phyloP scores from a whole-genome alignment of 2,113 vertebrate species.

The Amblyornis subalaris region DNA sequence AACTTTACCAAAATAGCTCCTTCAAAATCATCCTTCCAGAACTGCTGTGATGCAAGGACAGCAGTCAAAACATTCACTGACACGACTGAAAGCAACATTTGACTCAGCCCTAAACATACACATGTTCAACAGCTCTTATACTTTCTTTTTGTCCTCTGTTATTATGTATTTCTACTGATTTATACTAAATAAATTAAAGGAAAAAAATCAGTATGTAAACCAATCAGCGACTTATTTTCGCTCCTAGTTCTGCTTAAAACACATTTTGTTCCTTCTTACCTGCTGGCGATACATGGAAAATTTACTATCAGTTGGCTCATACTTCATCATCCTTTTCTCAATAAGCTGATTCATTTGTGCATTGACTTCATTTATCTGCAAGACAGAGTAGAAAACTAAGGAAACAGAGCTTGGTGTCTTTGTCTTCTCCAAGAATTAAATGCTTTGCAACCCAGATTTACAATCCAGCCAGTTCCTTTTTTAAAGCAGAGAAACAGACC shows the following conservation, averaged over 20 bases:
- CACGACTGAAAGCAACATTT: not conserved
- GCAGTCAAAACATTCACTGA: not conserved
- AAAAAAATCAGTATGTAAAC: not conserved
- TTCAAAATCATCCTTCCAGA: not conserved
- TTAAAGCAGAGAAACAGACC: not conserved
- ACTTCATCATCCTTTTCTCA: slow-evolving; percentile 92
- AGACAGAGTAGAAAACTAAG: slow-evolving; percentile 23
- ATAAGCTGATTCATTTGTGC: slow-evolving; percentile 86
- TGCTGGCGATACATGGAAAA: slow-evolving; percentile 92
- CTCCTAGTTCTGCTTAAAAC: not conserved
- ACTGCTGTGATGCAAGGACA: not conserved
- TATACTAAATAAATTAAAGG: not conserved
- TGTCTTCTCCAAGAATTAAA: slow-evolving; percentile 9
- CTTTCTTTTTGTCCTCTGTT: not conserved
- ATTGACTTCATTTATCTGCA: slow-evolving; percentile 85
- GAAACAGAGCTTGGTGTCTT: not conserved
- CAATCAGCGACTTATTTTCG: not conserved
- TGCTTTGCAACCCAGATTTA: not conserved
- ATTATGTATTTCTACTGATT: not conserved
- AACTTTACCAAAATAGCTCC: not conserved
- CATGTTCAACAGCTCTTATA: not conserved
- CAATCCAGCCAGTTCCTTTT: not conserved
- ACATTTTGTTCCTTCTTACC: slow-evolving; percentile 68
- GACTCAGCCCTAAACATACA: not conserved
- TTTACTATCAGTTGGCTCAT: slow-evolving; percentile 88